phyloP scores from a whole-genome alignment of 2,797 vertebrate genomes.

The Tolypeutes matacus region DNA sequence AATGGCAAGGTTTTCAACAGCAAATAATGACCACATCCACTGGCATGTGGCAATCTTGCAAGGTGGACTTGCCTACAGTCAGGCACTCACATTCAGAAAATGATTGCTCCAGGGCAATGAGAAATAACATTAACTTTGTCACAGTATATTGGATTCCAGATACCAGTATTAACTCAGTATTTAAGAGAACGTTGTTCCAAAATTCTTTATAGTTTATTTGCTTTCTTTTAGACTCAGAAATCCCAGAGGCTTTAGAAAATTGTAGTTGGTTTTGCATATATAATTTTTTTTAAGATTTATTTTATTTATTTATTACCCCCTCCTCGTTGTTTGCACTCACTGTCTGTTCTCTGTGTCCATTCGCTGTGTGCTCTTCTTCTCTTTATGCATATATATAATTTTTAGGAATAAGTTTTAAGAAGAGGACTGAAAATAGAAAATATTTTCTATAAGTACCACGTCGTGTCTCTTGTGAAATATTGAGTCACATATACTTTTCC shows the following conservation, averaged over 20 bases:
- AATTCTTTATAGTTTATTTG: slow-evolving; percentile 54
- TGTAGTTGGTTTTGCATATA: slow-evolving; percentile 47
- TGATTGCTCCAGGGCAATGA: slow-evolving; percentile 12
- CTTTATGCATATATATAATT: background rate
- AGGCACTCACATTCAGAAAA: background rate
- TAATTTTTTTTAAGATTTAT: no score
- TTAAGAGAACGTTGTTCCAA: slow-evolving; percentile 49
- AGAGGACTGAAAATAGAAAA: slow-evolving; percentile 59
- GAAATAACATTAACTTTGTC: slow-evolving; percentile 55
- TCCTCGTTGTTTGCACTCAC: no score
- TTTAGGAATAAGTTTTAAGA: slow-evolving; percentile 69
- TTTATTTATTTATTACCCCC: no score
- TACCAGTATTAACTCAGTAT: slow-evolving; percentile 11
- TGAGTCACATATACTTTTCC: slow-evolving; percentile 54
- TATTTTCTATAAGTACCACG: slow-evolving; percentile 1
- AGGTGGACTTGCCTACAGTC: background rate
- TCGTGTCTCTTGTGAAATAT: slow-evolving; percentile 59
- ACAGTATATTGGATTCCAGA: slow-evolving; percentile 6
- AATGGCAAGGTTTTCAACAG: slow-evolving; percentile 30
- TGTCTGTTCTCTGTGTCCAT: no score
- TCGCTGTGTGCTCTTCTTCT: no score
- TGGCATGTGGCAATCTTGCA: background rate
- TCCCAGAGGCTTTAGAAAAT: slow-evolving; percentile 42
- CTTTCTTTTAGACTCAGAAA: slow-evolving; percentile 2
- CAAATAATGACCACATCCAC: slow-evolving; percentile 37